phyloP scores from a whole-genome alignment of 2,888 invertebrate genomes.

The Apotomis betuletana region DNA sequence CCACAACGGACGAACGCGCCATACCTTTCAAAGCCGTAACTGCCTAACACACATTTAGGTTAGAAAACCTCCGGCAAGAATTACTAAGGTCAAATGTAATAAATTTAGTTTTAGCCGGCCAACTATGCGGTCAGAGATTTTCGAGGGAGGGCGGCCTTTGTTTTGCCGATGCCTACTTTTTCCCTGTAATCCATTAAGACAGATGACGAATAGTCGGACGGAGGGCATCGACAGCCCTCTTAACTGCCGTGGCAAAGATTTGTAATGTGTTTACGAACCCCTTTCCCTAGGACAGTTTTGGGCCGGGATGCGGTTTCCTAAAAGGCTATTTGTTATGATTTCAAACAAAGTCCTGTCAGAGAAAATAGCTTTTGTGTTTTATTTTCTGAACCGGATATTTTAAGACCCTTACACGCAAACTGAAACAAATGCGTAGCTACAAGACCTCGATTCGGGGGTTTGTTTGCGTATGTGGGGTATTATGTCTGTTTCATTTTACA shows the following conservation, averaged over 20 bases:
- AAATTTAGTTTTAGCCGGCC: conserved; percentile 81
- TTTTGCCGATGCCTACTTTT: conserved; percentile 80
- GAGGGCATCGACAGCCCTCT: conserved; percentile 77
- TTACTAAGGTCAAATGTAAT: conserved; percentile 82
- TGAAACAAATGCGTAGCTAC: conserved; percentile 55
- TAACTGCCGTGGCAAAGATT: conserved; percentile 76
- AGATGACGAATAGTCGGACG: conserved; percentile 75
- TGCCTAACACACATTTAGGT: conserved; percentile 72
- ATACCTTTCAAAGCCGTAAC: conserved; percentile 76
- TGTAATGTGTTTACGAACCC: conserved; percentile 77
- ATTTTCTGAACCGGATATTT: conserved; percentile 74
- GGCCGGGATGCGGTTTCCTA: conserved; percentile 79
- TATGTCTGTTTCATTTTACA: conserved; percentile 13
- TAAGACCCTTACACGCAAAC: conserved; percentile 60
- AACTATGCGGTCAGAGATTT: conserved; percentile 80
- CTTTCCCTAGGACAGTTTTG: conserved; percentile 76
- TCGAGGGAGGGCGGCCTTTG: conserved; percentile 73
- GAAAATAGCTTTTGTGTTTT: conserved; percentile 78
- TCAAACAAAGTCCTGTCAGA: conserved; percentile 79
- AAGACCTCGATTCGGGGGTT: conserved; percentile 30
- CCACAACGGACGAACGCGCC: conserved; percentile 68
- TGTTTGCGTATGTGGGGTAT: conserved; percentile 29
- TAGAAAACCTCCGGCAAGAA: conserved; percentile 78
- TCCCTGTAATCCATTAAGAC: conserved; percentile 80
- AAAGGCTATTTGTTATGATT: conserved; percentile 82